Evolutionary conservation across 2,113 vertebrate genomes (phyloP).

Genomic region (Chiloscyllium plagiosum): DNA sequence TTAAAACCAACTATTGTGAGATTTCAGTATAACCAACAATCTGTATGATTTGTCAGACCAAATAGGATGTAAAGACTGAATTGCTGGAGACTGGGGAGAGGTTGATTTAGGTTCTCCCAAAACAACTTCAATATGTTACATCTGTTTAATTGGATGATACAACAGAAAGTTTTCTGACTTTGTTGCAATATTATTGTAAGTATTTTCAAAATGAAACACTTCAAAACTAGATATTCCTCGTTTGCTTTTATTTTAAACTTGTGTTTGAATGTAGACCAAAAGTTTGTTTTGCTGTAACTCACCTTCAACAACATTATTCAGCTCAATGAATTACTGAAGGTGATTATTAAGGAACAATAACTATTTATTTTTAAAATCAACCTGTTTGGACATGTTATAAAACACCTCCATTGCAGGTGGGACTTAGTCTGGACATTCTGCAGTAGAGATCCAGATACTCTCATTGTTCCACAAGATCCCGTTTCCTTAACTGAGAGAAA

Average conservation of each 20-base stretch:
- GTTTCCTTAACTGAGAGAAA: too few species aligned
- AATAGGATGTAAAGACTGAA: not conserved
- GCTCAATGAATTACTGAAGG: not conserved
- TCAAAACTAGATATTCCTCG: not conserved
- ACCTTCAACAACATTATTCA: not conserved
- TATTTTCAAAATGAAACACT: not conserved
- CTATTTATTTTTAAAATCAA: not conserved
- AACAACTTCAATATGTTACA: not conserved
- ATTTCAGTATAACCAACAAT: not conserved
- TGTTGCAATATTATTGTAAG: not conserved
- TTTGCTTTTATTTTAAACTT: not conserved
- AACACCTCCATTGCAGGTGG: too few species aligned
- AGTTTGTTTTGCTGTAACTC: not conserved
- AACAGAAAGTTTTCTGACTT: not conserved
- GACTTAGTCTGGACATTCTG: too few species aligned
- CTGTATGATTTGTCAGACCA: not conserved
- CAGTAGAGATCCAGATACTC: too few species aligned
- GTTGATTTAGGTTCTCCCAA: not conserved
- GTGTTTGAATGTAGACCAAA: constrained; percentile 1
- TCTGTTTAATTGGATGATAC: not conserved
- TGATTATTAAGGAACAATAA: not conserved
- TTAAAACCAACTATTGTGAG: not conserved
- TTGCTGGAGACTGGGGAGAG: not conserved
- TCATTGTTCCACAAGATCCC: too few species aligned
- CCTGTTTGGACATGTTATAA: too few species aligned